Base-by-base conservation (phyloP, 2,113 vertebrate genomes). In the Xenopus laevis region DNA sequence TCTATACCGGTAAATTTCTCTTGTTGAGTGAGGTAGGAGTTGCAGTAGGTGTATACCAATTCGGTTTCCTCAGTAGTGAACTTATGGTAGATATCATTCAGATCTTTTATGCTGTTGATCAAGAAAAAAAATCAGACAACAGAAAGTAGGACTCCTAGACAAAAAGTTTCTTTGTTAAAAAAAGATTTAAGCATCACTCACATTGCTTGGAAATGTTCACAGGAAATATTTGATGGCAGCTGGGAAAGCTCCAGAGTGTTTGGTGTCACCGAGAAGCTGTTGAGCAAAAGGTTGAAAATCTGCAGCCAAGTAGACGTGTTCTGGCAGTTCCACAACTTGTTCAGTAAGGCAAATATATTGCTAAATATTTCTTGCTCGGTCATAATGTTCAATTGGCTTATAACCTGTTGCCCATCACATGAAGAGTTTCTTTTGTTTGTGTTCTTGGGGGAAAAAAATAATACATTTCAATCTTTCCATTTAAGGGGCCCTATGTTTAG, bases 121-220 rank as follows among this genome's bases (percentile, higher is more conserved):
- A 55, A 5, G 23, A 61, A 61, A 12, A 10, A 18, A 7, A 20
- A 27, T 4, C 33, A 67, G 8, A 33, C 47, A 50, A 50, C 47
- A 50, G 12, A 50, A 50, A 50, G 11, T 15, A 4, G 11, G 11
- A 13, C 5, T 13, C 11, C 10, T 12, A 10, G 2, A 10, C 13
- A 13, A 47, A 13, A 2, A 50, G 47, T 13, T 50, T 47, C 1
- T 50, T 50, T 50, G 47, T 50, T 16, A 47, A 11, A 13, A 47
- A 13, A 47, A 11, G 9, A 47, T 12, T 50, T 13, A 8, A 2
- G 10, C 15, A 12, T 73, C 10, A 80, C 81, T 82, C 58, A 79
- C 81, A 67, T 71, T 4, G 66, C 64, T 33, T 82, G 77, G 18
- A 79, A 82, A 40, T 21, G 53, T 9, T 67, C 44, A 52, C 80